Conservation (phyloP, 2,797 vertebrate species). For the Syndactyla subalaris region DNA sequence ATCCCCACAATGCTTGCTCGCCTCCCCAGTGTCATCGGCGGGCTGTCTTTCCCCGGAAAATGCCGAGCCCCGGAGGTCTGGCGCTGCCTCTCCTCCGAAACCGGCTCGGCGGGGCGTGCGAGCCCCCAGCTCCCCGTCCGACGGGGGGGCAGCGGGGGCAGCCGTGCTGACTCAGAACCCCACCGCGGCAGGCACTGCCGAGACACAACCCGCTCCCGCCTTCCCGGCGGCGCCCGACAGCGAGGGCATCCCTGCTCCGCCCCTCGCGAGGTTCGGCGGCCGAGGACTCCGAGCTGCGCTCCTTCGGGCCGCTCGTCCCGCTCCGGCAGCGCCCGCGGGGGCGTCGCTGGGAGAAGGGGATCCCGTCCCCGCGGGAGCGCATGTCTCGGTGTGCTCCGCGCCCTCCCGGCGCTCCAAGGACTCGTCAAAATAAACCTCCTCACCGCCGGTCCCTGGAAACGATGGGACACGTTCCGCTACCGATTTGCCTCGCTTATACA, state of each 20-base stretch:
- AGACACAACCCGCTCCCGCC: background rate
- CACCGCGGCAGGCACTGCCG: too few species aligned
- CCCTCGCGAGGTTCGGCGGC: background rate
- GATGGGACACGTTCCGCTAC: background rate
- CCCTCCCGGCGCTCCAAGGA: background rate
- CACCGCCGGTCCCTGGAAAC: background rate
- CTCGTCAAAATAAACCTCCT: background rate
- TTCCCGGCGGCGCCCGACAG: background rate
- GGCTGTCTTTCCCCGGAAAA: background rate
- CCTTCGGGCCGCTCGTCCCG: background rate
- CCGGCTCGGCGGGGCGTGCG: too few species aligned
- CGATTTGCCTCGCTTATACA: background rate
- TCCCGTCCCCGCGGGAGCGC: too few species aligned
- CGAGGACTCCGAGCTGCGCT: background rate
- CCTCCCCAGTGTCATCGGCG: background rate
- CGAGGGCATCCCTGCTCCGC: accelerated
- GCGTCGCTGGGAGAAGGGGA: accelerated
- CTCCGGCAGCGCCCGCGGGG: too few species aligned
- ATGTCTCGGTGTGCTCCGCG: background rate
- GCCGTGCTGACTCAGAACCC: background rate
- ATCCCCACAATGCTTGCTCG: background rate
- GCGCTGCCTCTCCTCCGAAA: background rate
- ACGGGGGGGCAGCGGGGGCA: background rate
- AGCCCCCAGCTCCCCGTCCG: background rate
- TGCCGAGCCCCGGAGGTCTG: background rate